Evolutionary conservation across 1,140 invertebrate genomes (phyloP), one percentile per base, ranked within the genome.

Genomic region (Tyrophagus putrescentiae): DNA sequence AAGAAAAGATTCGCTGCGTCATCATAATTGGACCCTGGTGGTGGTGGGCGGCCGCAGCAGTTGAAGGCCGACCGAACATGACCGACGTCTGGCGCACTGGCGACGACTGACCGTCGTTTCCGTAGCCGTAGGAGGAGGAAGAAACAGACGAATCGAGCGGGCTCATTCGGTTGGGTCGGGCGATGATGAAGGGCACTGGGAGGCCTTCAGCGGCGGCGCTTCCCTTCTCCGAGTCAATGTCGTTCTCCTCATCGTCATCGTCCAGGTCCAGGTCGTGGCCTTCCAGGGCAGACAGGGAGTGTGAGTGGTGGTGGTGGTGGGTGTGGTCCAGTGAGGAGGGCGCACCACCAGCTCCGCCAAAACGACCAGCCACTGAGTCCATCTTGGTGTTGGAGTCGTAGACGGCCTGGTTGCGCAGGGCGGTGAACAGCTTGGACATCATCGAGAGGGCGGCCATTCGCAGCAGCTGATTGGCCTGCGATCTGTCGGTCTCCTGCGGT

Each of bases 361-460:
- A 4, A 42, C 25, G 18, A 42, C 36, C 13, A 13, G 13, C 21
- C 21, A 21, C 21, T 39, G 21, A 21, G 36, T 13, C 13, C 36
- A 39, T 39, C 36, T 39, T 21, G 21, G 13, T 39, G 13, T 39
- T 13, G 36, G 36, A 39, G 21, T 39, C 13, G 36, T 13, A 13
- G 13, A 21, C 36, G 21, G 21, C 52, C 39, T 54, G 52, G 27
- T 13, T 27, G 32, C 52, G 27, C n/a, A 54, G 31, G 9, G 52
- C 52, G n/a, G 52, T 34, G 28, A 54, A 54, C 27, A 54, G 25
- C 27, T 54, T 54, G 1, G 52, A 54, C 52, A 54, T 54, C 52
- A 54, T 54, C 27, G 52, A 27, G 7, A 54, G 27, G n/a, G 52
- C 52, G 27, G 52, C 52, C 52, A 54, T 54, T 21, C 52, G 52